These are phyloP conservation scores for Planococcus citri DNA, from an alignment of 1,140 invertebrate genomes.

Conservation along the genomic window DNA sequence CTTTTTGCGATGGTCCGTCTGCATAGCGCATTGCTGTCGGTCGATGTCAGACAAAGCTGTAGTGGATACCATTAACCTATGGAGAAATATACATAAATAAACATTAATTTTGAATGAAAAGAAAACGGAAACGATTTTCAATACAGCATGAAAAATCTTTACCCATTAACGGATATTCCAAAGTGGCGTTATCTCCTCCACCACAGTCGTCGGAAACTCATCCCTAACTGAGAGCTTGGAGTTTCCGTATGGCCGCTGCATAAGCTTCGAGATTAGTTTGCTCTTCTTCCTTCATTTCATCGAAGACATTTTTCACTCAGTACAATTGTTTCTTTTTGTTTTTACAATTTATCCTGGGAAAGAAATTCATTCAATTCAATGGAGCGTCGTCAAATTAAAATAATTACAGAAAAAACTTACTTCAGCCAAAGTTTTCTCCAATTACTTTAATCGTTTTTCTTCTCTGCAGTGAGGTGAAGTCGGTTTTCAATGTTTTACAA, in stretches of 20 bases:
- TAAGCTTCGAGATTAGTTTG: slow-evolving; percentile 52
- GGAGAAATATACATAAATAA: slow-evolving; percentile 26
- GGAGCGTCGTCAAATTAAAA: neutral
- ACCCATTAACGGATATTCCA: slow-evolving; percentile 82
- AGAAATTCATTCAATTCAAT: neutral
- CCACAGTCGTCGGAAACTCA: slow-evolving; percentile 66
- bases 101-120: neutral
- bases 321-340: slow-evolving; percentile 53
- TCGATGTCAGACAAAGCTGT: slow-evolving; percentile 66
- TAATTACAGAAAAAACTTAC: slow-evolving; percentile 29
- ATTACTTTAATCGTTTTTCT: slow-evolving; percentile 52
- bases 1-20: slow-evolving; percentile 53
- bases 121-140: neutral
- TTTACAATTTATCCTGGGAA: slow-evolving; percentile 47
- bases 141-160: slow-evolving; percentile 25
- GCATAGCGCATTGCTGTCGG: slow-evolving; percentile 63
- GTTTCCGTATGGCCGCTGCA: slow-evolving; percentile 58
- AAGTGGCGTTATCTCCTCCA: slow-evolving; percentile 66
- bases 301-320: slow-evolving; percentile 53
- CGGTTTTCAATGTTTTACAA: slow-evolving; percentile 54
- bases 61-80: slow-evolving; percentile 62
- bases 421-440: slow-evolving; percentile 53
- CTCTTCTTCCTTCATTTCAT: slow-evolving; percentile 53
- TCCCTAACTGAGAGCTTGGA: slow-evolving; percentile 72
- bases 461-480: slow-evolving; percentile 54